phyloP scores from a whole-genome alignment of 2,888 invertebrate species.

The Petrolisthes cinctipes region DNA sequence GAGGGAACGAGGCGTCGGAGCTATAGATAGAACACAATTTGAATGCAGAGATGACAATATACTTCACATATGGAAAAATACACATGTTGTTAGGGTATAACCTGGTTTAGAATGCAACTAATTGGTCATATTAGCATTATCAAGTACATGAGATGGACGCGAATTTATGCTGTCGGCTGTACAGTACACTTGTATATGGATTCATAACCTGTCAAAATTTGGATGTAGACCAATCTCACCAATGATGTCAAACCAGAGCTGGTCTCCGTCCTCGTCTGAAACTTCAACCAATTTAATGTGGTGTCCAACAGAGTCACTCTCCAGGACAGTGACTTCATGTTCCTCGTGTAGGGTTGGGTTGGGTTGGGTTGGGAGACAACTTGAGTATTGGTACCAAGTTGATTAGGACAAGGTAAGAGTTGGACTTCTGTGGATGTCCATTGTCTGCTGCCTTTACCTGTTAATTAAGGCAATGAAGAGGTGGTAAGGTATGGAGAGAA shows the following conservation, averaged over 20 bases:
- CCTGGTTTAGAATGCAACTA: too few relatives aligned
- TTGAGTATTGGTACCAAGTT: conserved; percentile 76
- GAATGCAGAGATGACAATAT: too few relatives aligned
- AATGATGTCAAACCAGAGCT: conserved; percentile 90
- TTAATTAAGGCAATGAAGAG: neutral
- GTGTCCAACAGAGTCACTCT: conserved; percentile 84
- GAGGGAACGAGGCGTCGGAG: too few relatives aligned
- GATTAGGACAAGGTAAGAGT: conserved; percentile 82
- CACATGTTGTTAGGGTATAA: too few relatives aligned
- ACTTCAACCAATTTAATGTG: conserved; percentile 88
- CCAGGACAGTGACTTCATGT: conserved; percentile 68
- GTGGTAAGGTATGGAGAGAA: neutral
- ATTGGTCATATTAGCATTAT: too few relatives aligned
- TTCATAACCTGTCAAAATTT: too few relatives aligned
- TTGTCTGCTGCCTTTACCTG: conserved; percentile 87
- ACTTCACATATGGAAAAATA: too few relatives aligned
- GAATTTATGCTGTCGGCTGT: too few relatives aligned
- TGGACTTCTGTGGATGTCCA: conserved; percentile 80
- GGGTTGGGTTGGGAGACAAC: conserved; percentile 74
- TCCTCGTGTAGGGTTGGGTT: conserved; percentile 73
- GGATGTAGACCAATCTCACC: conserved; percentile 62
- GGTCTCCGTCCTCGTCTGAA: conserved; percentile 85
- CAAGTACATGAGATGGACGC: too few relatives aligned
- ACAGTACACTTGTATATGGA: too few relatives aligned
- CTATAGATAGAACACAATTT: too few relatives aligned